Percentiles rank a stretch among this genome's conserved stretches.
Evolutionary conservation across 2,797 vertebrate species (phyloP).

Genomic region (Sphenodon punctatus): DNA sequence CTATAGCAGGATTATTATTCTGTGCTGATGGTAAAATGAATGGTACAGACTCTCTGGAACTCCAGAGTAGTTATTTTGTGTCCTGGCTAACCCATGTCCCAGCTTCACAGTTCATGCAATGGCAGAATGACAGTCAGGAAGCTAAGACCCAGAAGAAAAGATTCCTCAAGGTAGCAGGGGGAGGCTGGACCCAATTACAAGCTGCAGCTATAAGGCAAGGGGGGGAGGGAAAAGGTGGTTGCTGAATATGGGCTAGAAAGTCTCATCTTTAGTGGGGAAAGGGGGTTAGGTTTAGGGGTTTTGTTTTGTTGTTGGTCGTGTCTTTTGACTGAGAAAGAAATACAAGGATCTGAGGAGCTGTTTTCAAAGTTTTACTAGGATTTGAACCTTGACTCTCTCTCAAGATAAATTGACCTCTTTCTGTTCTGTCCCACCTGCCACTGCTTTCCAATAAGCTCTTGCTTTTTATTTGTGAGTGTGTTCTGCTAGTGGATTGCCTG

Average conservation of each 20-base stretch:
- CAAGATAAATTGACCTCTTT: background rate
- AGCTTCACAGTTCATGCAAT: too few relatives aligned
- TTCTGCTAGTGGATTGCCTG: too few relatives aligned
- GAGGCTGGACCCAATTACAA: background rate
- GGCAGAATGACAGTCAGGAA: too few relatives aligned
- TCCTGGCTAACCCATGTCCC: too few relatives aligned
- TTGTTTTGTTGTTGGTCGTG: background rate
- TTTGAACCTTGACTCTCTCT: background rate
- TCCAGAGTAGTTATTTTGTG: too few relatives aligned
- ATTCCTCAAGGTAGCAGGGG: background rate
- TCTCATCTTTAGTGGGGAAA: background rate
- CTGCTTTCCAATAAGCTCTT: too few relatives aligned
- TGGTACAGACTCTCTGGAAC: background rate
- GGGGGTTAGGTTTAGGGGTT: background rate
- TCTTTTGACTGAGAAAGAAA: background rate
- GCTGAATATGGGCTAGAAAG: too few relatives aligned
- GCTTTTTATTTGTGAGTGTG: too few relatives aligned
- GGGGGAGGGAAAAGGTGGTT: too few relatives aligned
- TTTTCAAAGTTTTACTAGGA: background rate
- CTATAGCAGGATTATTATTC: background rate
- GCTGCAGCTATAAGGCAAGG: background rate
- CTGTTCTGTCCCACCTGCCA: too few relatives aligned
- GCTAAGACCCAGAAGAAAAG: background rate
- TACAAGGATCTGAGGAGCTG: background rate
- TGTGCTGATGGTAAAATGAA: too few relatives aligned